Evolutionary conservation across 2,888 invertebrate species (phyloP).

Genomic region (Parthenolecanium corni): DNA sequence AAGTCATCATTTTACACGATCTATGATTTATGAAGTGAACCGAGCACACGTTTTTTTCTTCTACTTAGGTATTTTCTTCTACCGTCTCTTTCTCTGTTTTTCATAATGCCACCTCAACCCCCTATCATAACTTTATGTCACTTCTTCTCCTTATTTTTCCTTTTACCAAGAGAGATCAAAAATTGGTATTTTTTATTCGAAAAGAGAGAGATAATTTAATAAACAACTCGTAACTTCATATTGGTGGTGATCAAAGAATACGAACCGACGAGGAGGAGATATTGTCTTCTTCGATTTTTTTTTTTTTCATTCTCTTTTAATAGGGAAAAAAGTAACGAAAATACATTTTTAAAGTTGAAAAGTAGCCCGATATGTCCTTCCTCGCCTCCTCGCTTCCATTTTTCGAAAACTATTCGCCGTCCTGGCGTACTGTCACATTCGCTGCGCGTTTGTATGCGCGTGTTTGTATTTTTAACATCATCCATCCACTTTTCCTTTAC

Average conservation of each 20-base stretch:
- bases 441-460: not conserved
- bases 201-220: conserved; percentile 23
- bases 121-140: too few species aligned
- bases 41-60: conserved; percentile 16
- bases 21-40: conserved; percentile 25
- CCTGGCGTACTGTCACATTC: not conserved
- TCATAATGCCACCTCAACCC: too few species aligned
- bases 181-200: not conserved
- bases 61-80: not conserved
- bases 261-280: not conserved
- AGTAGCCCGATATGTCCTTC: not conserved
- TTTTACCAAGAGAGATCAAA: not conserved
- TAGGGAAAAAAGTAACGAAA: not conserved
- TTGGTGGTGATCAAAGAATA: conserved; percentile 24
- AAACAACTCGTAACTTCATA: conserved; percentile 15
- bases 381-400: not conserved
- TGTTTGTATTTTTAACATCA: too few species aligned
- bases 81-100: not conserved
- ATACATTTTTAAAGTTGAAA: not conserved
- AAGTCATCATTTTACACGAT: conserved; percentile 26
- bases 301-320: too few species aligned
- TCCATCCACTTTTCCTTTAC: too few species aligned
- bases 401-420: too few species aligned
- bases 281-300: too few species aligned
- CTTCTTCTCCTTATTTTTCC: not conserved